Evolutionary conservation across 2,888 invertebrate genomes (phyloP), one percentile per base, ranked within the genome.

Genomic region (Mongoloraphidia duomilia): DNA sequence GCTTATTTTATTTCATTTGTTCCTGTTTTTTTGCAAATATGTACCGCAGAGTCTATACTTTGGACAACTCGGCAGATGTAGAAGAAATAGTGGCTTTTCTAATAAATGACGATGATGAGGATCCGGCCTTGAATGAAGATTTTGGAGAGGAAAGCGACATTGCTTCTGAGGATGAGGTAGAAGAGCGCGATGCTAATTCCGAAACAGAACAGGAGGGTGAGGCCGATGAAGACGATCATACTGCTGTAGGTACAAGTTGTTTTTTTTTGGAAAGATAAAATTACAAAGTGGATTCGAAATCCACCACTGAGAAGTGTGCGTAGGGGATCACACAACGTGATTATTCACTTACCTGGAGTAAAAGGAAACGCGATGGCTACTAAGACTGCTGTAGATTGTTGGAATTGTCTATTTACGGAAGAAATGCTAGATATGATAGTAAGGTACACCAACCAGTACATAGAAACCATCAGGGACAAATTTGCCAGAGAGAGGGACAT

Each of bases 341-440:
- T 55, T 40, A 45, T 41, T 41, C 43, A 46, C 34, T 41, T 53
- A 38, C 55, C 52, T 39, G 52, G 52, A 34, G 49, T 49, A 14
- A 52, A 46, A 40, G 51, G 53, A 37, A 39, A 34, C 49, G 54
- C 52, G 43, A 55, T 37, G 33, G 14, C 9, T 11, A 12, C 41
- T 41, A 50, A 51, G 49, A 50, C 52, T 44, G 46, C 53, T 40
- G 14, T 45, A 41, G 52, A 57, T 39, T 57, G 56, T 47, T 58
- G 54, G 53, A 41, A 51, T 37, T 50, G 44, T 46, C 52, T 60
- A 39, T 52, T 58, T 45, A 43, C 51, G 42, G 48, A 51, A 26
- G 48, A 53, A 34, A 55, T 60, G 47, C 42, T 60, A 34, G 52
- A 55, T 26, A 50, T 56, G 11, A 56, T 59, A 35, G 55, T 58